Base-by-base conservation (phyloP, 2,113 vertebrate genomes). In the Semnornis frantzii region DNA sequence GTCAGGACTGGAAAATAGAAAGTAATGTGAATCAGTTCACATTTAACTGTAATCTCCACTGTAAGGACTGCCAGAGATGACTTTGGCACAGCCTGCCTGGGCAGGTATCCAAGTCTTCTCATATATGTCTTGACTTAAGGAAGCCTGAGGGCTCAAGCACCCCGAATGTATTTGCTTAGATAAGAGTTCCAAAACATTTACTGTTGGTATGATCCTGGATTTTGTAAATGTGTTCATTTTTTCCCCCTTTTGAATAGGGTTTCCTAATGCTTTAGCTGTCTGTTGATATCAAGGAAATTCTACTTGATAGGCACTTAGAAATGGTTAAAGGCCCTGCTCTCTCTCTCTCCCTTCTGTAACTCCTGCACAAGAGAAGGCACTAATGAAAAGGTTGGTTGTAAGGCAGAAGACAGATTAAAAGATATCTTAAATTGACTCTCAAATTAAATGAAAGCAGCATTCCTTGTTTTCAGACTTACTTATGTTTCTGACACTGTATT, bases 11-110 rank as follows among this genome's bases (percentile, higher is more conserved):
- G 65, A 94, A 94, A 92, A 95, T 74, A 93, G 74, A 85, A 92
- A 88, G 70, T 86, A 90, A 92, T 50, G 87, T 92, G 87, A 85
- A 91, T 95, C 79, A 92, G 52, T 68, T 93, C 58, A 64, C 72
- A 71, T 94, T 92, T 92, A 96, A 82, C 70, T 58, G 48, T 89
- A 93, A 93, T 96, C 90, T 96, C 50, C n/a, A 31, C 85, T 65
- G 57, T 64, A 93, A 92, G 42, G 62, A 46, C 80, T 96, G 77
- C 94, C 87, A 94, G 93, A 89, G 77, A 87, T 72, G 63, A 74
- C 46, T 94, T 93, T 90, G 91, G 66, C 79, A 65, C 75, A 81
- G 20, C 46, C 62, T 94, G 79, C 46, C 42, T 83, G 76, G 89
- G 82, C 72, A 84, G 66, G 57, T 86, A 74, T 92, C 91, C 89